Evolutionary conservation across 2,888 invertebrate genomes (phyloP).

Genomic region (Tenthredo mesomela): DNA sequence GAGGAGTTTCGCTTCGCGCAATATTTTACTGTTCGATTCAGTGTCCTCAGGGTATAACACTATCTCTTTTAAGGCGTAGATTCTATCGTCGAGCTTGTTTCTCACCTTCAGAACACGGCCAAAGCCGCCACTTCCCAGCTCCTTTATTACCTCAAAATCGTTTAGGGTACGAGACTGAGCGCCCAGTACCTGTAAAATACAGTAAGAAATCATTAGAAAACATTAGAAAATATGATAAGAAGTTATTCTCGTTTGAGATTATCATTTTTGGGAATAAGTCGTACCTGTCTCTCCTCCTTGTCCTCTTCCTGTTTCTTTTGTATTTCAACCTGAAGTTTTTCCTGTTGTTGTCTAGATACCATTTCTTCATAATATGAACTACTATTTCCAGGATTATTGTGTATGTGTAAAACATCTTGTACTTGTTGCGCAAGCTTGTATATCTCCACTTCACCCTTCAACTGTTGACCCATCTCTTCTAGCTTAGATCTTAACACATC

Average conservation of each 20-base stretch:
- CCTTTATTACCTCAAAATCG: conserved; percentile 90
- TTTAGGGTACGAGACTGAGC: conserved; percentile 87
- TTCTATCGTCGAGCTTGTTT: conserved; percentile 95
- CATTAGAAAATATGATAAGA: neutral
- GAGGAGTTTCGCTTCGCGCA: conserved; percentile 95
- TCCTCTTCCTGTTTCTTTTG: conserved; percentile 84
- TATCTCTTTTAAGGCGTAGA: conserved; percentile 97
- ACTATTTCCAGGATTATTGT: conserved; percentile 89
- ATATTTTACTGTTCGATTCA: conserved; percentile 93
- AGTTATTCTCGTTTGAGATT: neutral
- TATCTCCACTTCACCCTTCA: conserved; percentile 92
- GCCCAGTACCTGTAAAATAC: conserved; percentile 80
- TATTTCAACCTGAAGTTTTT: conserved; percentile 83
- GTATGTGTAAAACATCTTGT: conserved; percentile 88
- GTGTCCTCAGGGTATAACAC: conserved; percentile 91
- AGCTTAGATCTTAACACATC: conserved; percentile 83
- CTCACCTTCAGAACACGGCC: conserved; percentile 97
- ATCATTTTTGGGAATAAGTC: neutral
- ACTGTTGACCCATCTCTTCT: conserved; percentile 79
- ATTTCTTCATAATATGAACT: conserved; percentile 97
- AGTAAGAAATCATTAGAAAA: conserved; percentile 52
- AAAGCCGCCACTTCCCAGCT: conserved; percentile 96
- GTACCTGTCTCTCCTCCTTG: conserved; percentile 77
- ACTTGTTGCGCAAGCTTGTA: conserved; percentile 89
- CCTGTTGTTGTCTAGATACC: conserved; percentile 86